These are phyloP conservation scores for Drosophila navojoa DNA, from an alignment of 1,140 invertebrate species.

Conservation along the genomic window DNA sequence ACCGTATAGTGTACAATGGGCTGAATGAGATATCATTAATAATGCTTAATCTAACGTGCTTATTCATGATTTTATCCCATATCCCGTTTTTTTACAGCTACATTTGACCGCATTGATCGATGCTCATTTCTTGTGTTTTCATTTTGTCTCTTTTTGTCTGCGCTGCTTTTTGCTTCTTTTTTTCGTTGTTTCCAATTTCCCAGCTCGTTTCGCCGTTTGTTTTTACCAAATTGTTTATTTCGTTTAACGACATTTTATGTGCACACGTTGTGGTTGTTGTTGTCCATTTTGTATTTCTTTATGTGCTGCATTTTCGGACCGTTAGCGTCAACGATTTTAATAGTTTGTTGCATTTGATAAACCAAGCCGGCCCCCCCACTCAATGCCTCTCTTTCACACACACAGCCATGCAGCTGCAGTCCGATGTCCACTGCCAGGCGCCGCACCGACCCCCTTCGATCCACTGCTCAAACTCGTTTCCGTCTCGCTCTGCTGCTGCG, in stretches of 20 bases:
- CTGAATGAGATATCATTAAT: conserved; percentile 45
- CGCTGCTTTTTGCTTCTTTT: conserved; percentile 13
- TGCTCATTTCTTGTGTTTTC: conserved; percentile 25
- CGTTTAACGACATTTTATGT: conserved; percentile 41
- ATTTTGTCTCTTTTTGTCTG: conserved; percentile 13
- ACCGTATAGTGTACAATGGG: conserved; percentile 9
- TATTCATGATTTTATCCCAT: conserved; percentile 38
- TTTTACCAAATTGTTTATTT: conserved; percentile 51
- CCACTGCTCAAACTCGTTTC: conserved; percentile 57
- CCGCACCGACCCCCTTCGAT: background rate
- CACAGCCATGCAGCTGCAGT: background rate
- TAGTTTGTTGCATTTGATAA: conserved; percentile 67
- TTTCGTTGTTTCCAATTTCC: conserved; percentile 27
- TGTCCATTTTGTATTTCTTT: conserved; percentile 40
- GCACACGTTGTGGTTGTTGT: conserved; percentile 26
- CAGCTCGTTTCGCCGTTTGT: conserved; percentile 50
- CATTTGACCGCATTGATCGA: conserved; percentile 41
- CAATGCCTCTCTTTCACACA: background rate
- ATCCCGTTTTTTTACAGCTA: conserved; percentile 48
- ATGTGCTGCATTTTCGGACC: conserved; percentile 69
- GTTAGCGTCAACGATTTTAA: conserved; percentile 72
- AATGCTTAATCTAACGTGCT: conserved; percentile 36
- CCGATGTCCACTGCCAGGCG: conserved; percentile 42
- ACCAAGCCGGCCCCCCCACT: conserved; percentile 32
- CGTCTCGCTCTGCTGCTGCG: conserved; percentile 51